A percentile compares a stretch with the other conserved stretches of the same genome.
Conservation (phyloP, 2,888 invertebrate species). For the Orthonychiurus folsomi region DNA sequence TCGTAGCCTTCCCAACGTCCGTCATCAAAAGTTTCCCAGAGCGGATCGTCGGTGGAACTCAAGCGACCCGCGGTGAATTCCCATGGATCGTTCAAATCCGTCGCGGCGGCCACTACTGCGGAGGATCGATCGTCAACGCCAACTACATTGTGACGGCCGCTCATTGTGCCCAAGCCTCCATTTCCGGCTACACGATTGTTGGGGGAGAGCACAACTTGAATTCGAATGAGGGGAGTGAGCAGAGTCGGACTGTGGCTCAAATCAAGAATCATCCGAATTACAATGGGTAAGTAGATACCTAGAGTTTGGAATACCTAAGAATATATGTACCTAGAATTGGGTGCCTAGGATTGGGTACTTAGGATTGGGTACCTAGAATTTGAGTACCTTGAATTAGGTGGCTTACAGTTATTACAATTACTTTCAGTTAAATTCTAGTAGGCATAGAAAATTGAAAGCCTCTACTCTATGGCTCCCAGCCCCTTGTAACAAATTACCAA, state of each 20-base stretch:
- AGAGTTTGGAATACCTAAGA: too few species aligned
- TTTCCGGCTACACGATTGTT: slow-evolving; percentile 25
- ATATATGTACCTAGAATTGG: too few species aligned
- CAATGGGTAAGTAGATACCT: slow-evolving; percentile 14
- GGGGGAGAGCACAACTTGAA: slow-evolving; percentile 30
- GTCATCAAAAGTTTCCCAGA: slow-evolving; percentile 5
- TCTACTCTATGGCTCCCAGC: neutral
- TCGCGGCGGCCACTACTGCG: slow-evolving; percentile 20
- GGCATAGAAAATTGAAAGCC: neutral
- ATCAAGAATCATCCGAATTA: slow-evolving; percentile 35
- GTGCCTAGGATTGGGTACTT: too few species aligned
- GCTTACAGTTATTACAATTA: too few species aligned
- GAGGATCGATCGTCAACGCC: slow-evolving; percentile 26
- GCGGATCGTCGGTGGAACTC: slow-evolving; percentile 8
- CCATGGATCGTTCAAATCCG: slow-evolving; percentile 24
- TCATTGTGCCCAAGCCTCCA: slow-evolving; percentile 21
- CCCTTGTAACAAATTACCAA: neutral
- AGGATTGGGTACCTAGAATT: too few species aligned
- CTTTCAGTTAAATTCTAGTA: too few species aligned
- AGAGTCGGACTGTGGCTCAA: slow-evolving; percentile 18
- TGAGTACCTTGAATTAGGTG: too few species aligned
- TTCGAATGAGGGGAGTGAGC: slow-evolving; percentile 26
- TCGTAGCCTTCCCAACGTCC: neutral
- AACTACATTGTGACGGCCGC: slow-evolving; percentile 29
- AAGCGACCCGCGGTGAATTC: slow-evolving; percentile 20